A percentile compares a stretch with the other conserved stretches of the same genome.
phyloP scores from a whole-genome alignment of 2,797 vertebrate genomes.

The Etheostoma nigrum region DNA sequence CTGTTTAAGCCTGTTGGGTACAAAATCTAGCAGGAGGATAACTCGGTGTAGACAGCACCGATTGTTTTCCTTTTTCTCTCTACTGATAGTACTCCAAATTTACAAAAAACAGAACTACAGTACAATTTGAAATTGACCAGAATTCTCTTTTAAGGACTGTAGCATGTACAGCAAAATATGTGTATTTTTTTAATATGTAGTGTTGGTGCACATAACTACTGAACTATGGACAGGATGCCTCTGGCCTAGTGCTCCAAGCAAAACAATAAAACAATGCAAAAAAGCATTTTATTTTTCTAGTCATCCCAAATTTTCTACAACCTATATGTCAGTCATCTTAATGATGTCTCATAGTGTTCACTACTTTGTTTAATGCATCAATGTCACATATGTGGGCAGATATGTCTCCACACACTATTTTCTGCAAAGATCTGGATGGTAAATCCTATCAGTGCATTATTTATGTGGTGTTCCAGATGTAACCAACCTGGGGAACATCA shows the following conservation, averaged over 20 bases:
- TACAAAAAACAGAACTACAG: too few species aligned
- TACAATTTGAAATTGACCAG: too few species aligned
- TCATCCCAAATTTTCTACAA: background rate
- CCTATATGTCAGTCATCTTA: background rate
- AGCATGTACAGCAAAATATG: background rate
- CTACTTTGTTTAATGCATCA: constrained; percentile 21
- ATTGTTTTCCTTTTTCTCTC: too few species aligned
- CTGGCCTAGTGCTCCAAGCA: background rate
- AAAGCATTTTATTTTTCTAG: background rate
- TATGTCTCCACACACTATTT: constrained; percentile 16
- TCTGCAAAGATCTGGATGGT: constrained; percentile 54
- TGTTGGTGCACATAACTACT: background rate
- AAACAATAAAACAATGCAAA: background rate
- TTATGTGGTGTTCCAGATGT: constrained; percentile 55
- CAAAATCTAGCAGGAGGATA: too few species aligned
- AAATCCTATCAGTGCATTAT: constrained; percentile 64
- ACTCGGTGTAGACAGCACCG: too few species aligned
- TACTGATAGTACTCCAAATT: too few species aligned
- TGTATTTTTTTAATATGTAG: constrained; percentile 9
- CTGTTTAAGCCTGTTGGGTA: too few species aligned
- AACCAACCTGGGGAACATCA: constrained; percentile 56
- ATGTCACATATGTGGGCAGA: constrained; percentile 9
- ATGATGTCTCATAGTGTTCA: constrained; percentile 1
- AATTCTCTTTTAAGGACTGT: background rate
- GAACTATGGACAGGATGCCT: background rate